Evolutionary conservation across 2,888 invertebrate species (phyloP), one percentile per base, ranked within the genome.

Genomic region (Caenorhabditis macrosperma): DNA sequence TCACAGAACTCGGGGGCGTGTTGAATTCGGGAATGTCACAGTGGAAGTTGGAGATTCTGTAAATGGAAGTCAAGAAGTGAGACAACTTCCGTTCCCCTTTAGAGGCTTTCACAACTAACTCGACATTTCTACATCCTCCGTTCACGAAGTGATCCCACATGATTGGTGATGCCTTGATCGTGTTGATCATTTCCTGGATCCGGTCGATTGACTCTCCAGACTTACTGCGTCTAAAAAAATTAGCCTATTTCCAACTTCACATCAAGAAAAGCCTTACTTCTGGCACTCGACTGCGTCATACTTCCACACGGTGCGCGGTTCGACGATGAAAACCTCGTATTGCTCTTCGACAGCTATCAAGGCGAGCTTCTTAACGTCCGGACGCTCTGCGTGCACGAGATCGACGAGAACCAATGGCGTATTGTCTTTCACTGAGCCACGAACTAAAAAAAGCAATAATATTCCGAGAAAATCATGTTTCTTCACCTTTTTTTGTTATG

Each of bases 311-410:
- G 74, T 68, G 10, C 33, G n/a, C 6, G 78, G 78, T 22, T 78
- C 78, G n/a, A 63, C 3, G 2, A 72, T 33, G 38, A 41, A 78
- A 9, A 59, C 17, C 24, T 78, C 78, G 50, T 74, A 68, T 0
- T 20, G 17, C 1, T 15, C 20, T 12, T 9, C 9, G 22, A 54
- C 7, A 2, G 22, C 55, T 3, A 60, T 15, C 1, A n/a, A 17
- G 1, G 78, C 54, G 20, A 61, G 35, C 4, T 41, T 59, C 48
- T 61, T 71, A 3, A 78, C 10, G 5, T 2, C 10, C 12, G 20
- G 1, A 20, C 38, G 30, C 22, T 60, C 57, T 2, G 26, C 12
- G 15, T 67, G 60, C 20, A 66, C 71, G 1, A 17, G 30, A 44
- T 78, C 78, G 0, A 78, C 61, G 1, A 78, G 30, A 15, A 78